Evolutionary conservation across 2,888 invertebrate species (phyloP).

Genomic region (Metellina segmentata): DNA sequence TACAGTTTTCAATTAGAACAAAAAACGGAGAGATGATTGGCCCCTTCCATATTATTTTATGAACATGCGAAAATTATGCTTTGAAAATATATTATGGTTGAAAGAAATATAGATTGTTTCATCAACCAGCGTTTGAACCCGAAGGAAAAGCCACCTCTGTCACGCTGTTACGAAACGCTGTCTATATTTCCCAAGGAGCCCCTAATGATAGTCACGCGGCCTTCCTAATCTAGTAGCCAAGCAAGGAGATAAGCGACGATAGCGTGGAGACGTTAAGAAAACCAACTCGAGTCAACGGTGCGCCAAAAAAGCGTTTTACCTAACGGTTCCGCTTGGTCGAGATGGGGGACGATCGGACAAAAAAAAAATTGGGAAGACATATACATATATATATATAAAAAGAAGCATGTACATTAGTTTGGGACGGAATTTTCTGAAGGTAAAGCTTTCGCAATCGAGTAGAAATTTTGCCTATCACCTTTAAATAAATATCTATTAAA

Average conservation of each 20-base stretch:
- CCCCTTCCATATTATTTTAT: too few species aligned
- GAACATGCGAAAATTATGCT: too few species aligned
- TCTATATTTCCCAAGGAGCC: background rate
- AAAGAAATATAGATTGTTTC: too few species aligned
- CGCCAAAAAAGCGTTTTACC: constrained; percentile 58
- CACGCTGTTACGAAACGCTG: background rate
- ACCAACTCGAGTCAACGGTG: constrained; percentile 44
- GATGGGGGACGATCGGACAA: background rate
- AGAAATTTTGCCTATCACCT: too few species aligned
- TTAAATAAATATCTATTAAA: too few species aligned
- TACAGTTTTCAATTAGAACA: too few species aligned
- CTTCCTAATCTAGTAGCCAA: background rate
- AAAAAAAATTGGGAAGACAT: constrained; percentile 2
- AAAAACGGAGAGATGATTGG: too few species aligned
- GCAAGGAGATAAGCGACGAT: background rate
- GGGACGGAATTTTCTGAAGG: too few species aligned
- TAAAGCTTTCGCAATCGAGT: too few species aligned
- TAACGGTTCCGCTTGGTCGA: constrained; percentile 55
- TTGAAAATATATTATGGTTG: too few species aligned
- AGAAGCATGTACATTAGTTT: too few species aligned
- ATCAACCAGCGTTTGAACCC: too few species aligned
- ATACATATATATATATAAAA: background rate
- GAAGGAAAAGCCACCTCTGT: background rate
- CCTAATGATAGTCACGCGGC: constrained; percentile 30
- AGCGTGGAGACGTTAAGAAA: background rate